Conservation (phyloP, 2,888 invertebrate genomes). For the Drosophila stalkeri region DNA sequence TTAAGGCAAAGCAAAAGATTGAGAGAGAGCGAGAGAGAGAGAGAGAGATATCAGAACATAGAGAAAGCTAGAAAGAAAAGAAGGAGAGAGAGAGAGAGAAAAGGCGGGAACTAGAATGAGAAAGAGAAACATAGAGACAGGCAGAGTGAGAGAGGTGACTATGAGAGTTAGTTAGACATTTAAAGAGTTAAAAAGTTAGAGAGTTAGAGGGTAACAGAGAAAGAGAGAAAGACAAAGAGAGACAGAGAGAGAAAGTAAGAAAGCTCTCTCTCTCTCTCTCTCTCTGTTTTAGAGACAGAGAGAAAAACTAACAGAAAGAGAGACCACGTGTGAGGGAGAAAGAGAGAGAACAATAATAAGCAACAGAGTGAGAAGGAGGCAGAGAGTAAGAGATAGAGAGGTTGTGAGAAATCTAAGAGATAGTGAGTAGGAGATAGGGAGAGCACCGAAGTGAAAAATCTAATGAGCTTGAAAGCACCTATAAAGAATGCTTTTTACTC, state of each 20-base stretch:
- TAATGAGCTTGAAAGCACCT: no score
- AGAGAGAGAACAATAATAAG: background rate
- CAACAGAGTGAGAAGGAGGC: background rate
- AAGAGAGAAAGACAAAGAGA: background rate
- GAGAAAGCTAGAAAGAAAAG: background rate
- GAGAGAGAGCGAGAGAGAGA: background rate
- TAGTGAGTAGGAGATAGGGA: background rate
- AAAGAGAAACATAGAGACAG: background rate
- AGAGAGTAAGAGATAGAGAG: background rate
- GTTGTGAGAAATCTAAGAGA: background rate
- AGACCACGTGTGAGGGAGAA: accelerated
- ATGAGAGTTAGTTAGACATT: no score
- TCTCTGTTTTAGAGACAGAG: background rate
- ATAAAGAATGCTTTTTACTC: no score
- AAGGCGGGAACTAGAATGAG: background rate
- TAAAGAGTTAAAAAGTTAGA: background rate
- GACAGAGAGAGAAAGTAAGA: background rate
- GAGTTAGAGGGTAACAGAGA: background rate
- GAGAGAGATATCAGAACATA: background rate
- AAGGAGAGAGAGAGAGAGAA: background rate
- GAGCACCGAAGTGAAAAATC: no score
- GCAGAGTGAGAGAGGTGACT: background rate
- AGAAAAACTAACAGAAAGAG: background rate
- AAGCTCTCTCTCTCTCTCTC: background rate
- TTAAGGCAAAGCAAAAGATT: background rate